Evolutionary conservation across 2,888 invertebrate species (phyloP), one percentile per base, ranked within the genome.

Genomic region (Sympetrum striolatum): DNA sequence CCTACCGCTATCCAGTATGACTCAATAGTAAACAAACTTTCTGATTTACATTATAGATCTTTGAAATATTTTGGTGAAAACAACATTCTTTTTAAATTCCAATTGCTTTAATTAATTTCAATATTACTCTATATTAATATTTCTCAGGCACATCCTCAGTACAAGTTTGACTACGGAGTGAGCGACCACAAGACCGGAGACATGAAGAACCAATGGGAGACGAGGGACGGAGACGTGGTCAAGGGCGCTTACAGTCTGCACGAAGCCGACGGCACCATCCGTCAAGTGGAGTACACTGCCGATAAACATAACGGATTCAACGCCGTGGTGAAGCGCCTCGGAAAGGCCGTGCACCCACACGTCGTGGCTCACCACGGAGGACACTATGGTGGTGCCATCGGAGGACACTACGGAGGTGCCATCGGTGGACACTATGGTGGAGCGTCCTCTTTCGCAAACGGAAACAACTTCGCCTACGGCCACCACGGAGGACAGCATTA

Each of bases 181-280:
- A 96, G 96, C 93, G 96, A 96, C 92, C 95, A 95, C 10, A 96
- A 96, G 92, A 96, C 96, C 15, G 96, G 96, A n/a, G 96, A 96
- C 93, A 95, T 96, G 90, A 96, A 96, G 93, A 96, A 96, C 48
- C 96, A 96, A 92, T 95, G 95, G 81, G 96, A 96, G 93, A 95
- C 96, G 92, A 95, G 96, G 92, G 96, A 96, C 93, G 97, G 97
- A 6, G 96, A 97, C 93, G 96, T 96, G 18, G 97, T 97, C 35
- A 96, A 96, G 94, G 97, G 97, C 93, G 95, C 95, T 25, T 96
- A 96, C 93, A 95, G 95, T 91, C 94, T 96, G 14, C 94, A 96
- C 53, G 96, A 96, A 92, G 96, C 96, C 22, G 96, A 96, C 92
- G 96, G 96, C 92, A 95, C 96, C 82, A 94, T 95, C 91, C 94